Evolutionary conservation across 2,113 vertebrate species (phyloP), one percentile per base, ranked within the genome.

Genomic region (Mirza zaza): DNA sequence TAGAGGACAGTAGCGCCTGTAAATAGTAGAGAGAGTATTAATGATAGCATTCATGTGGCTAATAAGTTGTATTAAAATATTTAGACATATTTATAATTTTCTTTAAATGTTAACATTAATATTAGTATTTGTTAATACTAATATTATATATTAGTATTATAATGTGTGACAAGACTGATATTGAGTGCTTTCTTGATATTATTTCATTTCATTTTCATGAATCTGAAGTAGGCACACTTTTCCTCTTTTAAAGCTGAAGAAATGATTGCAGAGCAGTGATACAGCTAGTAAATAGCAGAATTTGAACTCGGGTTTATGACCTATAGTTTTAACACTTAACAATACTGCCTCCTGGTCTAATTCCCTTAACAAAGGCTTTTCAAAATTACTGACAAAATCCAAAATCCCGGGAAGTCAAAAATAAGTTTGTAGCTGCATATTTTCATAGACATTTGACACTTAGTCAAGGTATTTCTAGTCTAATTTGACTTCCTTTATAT

Each of bases 141-240:
- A 45, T 45, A 45, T 45, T 45, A 45, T 45, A 45, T 45, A 45
- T 7, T 45, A 45, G 67, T 75, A 79, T 57, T 76, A 80, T 90
- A 21, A 52, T 70, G 17, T 71, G 15, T 80, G 50, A 23, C 55
- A 81, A 76, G n/a, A 82, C 5, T 65, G 12, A 12, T 75, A 83
- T 15, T 70, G 5, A 81, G 15, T 45, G 6, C 45, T 75, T 94
- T 55, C 25, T 32, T 81, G 4, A 36, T 27, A 67, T 27, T 73
- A 59, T 94, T 81, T 96, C 36, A 90, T 76, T 91, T 96, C 25
- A 10, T 68, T 92, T 96, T 91, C 25, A 6, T 59, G 52, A 86
- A 61, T 88, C 17, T 96, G 52, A 91, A 76, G 11, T 42, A 15
- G 17, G 8, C 34, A 81, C 15, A 45, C 1, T 52, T 82, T 52